Base-by-base conservation (phyloP, 2,113 vertebrate species). In the Brachyistius frenatus region DNA sequence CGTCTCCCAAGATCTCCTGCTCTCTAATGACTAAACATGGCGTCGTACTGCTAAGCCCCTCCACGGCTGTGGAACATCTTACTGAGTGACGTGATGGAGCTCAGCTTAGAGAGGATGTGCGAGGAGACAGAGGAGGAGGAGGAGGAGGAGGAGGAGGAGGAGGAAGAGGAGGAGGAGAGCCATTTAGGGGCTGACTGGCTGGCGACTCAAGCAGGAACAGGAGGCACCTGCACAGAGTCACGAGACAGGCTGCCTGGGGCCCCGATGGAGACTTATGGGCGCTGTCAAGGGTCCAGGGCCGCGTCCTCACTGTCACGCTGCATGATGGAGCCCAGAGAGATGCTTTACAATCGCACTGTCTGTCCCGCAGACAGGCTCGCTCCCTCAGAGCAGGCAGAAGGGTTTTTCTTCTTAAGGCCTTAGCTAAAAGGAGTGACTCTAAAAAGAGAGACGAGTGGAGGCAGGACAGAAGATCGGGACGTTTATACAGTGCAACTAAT, bases 221-320 rank as follows among this genome's bases (percentile, higher is more conserved):
- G 78, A 93, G 84, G 83, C 92, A 94, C 93, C 93, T 94, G 93
- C 90, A 85, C 63, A 79, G 85, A 85, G 91, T 93, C 93, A 93
- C 66, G 84, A 91, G 90, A 78, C 86, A 39, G 86, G 61, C 68
- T 10, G 81, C 65, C 74, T 61, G 82, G 85, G 67, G 86, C 82
- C 85, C 78, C 77, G 39, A 46, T 63, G 56, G 85, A 91, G 90
- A 94, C 89, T 93, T 93, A 95, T 93, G 85, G 89, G 72, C 63
- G 91, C 92, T 94, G 92, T 94, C 93, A 93, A 71, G 14, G 78
- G 37, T 86, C 89, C 76, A 85, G 89, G 88, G 90, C 90, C 76
- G 47, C 37, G 82, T 88, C 86, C 76, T 77, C 54, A 79, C 84
- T 86, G 84, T 86, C 82, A 88, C 62, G 32, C 62, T 7, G 76